Base-by-base conservation (phyloP, 1,140 invertebrate species). In the Heliconius melpomene region DNA sequence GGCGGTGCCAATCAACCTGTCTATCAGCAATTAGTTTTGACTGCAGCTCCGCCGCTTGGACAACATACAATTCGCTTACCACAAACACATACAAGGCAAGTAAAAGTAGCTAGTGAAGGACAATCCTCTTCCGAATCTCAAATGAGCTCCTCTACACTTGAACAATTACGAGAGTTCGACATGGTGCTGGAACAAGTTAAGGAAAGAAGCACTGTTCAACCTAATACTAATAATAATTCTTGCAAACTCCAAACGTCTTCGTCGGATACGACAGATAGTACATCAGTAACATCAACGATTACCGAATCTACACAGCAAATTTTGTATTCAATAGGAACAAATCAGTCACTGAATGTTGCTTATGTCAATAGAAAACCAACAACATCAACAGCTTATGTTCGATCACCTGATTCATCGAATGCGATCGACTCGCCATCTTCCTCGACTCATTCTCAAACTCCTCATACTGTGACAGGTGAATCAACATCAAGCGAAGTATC, bases 111-210 rank as follows among this genome's bases (percentile, higher is more conserved):
- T 57, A 75, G 81, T 40, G 89, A 93, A 76, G 93, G 80, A 80
- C 88, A 92, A 78, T 84, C 91, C 0, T 88, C 92, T 74, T 80
- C 94, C 7, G 91, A 94, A 85, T 92, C 94, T n/a, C 92, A 94
- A 82, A 89, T 95, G 88, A 95, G 94, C 75, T 90, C 94, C 32
- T 95, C 96, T 11, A 97, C 97, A 13, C 89, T 97, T 32, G 97
- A 98, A 88, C 97, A 97, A 85, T 87, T 98, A 8, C 93, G 97
- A 52, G 97, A 98, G 90, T 98, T 98, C 86, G 97, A 98, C 88
- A 97, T 97, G 90, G 97, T 98, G 1, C 93, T 97, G 66, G 97
- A 98, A 88, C 97, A 97, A 92, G 96, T 97, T 2, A 97, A 97
- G 86, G 97, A 97, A 89, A 92, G 97, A 60, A 97, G 96, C 79